Conservation (phyloP, 1,140 invertebrate species). For the Heterodera schachtii region DNA sequence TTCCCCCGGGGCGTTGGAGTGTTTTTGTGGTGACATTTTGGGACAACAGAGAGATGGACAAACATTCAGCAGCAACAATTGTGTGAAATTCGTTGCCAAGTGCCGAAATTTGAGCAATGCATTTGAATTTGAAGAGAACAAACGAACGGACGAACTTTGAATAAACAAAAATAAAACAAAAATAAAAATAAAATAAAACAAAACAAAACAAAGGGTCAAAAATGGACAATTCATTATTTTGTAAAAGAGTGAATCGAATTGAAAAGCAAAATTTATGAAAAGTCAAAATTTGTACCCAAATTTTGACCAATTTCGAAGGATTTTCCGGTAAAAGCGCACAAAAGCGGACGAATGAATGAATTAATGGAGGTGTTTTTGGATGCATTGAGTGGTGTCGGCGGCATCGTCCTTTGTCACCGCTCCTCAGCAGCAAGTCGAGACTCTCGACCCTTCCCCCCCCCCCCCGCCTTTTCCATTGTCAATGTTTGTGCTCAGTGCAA, state of each 20-base stretch:
- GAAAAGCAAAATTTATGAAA: no score
- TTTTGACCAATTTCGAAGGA: no score
- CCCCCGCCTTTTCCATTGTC: neutral
- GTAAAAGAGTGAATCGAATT: no score
- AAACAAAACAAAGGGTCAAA: neutral
- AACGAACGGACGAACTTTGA: neutral
- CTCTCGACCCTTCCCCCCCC: no score
- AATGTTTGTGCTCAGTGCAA: neutral
- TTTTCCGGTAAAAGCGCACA: no score
- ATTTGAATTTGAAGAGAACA: neutral
- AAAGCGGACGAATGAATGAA: no score
- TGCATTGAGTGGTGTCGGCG: neutral
- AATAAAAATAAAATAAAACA: neutral
- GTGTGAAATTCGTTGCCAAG: constrained; percentile 2
- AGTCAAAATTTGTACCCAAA: no score
- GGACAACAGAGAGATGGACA: neutral
- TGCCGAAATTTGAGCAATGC: neutral
- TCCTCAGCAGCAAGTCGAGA: neutral
- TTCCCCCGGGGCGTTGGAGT: neutral
- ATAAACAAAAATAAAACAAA: neutral
- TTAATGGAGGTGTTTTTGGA: neutral
- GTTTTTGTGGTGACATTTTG: neutral
- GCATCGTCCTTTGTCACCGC: neutral
- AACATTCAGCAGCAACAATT: neutral
- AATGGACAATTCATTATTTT: no score